Evolutionary conservation across 2,797 vertebrate genomes (phyloP).

Genomic region (Rhabdophis nuchalis): DNA sequence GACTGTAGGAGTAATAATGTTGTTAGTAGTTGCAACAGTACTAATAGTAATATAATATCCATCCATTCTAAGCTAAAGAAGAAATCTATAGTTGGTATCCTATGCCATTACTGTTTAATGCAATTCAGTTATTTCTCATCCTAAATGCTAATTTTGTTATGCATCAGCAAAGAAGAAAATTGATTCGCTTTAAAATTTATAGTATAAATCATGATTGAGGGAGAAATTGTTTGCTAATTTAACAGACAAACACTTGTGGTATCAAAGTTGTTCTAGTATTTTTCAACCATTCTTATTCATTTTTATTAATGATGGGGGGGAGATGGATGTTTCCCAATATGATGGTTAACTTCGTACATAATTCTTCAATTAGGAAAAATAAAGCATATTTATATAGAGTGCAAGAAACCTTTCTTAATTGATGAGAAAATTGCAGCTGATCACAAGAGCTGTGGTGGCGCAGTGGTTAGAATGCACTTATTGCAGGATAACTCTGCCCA

Average conservation of each 20-base stretch:
- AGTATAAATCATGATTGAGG: neutral
- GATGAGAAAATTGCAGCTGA: too few relatives aligned
- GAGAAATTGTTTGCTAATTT: neutral
- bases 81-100: too few relatives aligned
- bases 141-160: neutral
- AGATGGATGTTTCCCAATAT: too few relatives aligned
- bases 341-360: too few relatives aligned
- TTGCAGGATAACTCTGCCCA: too few relatives aligned
- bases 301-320: neutral
- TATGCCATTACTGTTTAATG: neutral
- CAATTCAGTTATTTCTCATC: neutral
- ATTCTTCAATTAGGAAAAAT: too few relatives aligned
- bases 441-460: too few relatives aligned
- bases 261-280: neutral
- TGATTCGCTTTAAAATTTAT: neutral
- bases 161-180: neutral
- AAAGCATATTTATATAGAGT: too few relatives aligned
- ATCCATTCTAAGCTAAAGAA: neutral
- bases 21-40: neutral
- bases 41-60: neutral
- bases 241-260: neutral
- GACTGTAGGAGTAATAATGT: neutral
- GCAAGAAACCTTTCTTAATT: too few relatives aligned
- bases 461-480: too few relatives aligned
- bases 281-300: neutral